Percentiles rank a stretch among this genome's conserved stretches.
phyloP scores from a whole-genome alignment of 2,113 vertebrate genomes.

The Vimba vimba region DNA sequence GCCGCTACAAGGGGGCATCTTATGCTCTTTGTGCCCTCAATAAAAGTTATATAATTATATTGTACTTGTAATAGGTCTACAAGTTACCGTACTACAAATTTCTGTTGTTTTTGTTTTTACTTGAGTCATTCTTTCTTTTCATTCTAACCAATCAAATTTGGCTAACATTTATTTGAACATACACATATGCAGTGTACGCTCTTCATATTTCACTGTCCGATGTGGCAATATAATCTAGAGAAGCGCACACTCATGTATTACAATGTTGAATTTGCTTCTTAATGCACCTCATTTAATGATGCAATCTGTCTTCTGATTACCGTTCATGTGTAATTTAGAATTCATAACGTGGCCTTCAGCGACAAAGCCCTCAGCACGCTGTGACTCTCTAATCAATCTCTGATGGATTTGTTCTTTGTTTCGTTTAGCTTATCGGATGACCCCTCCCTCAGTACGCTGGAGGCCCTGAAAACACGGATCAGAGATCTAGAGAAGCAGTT shows the following conservation, averaged over 20 bases:
- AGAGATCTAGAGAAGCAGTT: constrained; percentile 98
- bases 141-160: not conserved
- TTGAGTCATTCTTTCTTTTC: not conserved
- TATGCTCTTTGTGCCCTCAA: not conserved
- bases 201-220: not conserved
- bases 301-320: constrained; percentile 28
- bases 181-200: not conserved
- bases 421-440: constrained; percentile 68
- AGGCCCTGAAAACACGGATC: constrained; percentile 95
- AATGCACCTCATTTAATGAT: constrained; percentile 34
- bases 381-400: constrained; percentile 22
- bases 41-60: not conserved
- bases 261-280: constrained; percentile 23
- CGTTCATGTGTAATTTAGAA: constrained; percentile 23
- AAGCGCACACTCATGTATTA: not conserved
- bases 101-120: not conserved
- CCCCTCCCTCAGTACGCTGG: constrained; percentile 85
- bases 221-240: not conserved
- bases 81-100: not conserved
- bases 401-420: constrained; percentile 54
- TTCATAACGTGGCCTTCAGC: constrained; percentile 33
- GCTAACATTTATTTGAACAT: not conserved
- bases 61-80: not conserved
- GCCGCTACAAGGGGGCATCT: not conserved
- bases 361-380: not conserved